Percentiles rank a stretch among this genome's conserved stretches.
phyloP scores from a whole-genome alignment of 30 jellyfish, hydroid and myxozoan species.

The Turritopsis dohrnii region DNA sequence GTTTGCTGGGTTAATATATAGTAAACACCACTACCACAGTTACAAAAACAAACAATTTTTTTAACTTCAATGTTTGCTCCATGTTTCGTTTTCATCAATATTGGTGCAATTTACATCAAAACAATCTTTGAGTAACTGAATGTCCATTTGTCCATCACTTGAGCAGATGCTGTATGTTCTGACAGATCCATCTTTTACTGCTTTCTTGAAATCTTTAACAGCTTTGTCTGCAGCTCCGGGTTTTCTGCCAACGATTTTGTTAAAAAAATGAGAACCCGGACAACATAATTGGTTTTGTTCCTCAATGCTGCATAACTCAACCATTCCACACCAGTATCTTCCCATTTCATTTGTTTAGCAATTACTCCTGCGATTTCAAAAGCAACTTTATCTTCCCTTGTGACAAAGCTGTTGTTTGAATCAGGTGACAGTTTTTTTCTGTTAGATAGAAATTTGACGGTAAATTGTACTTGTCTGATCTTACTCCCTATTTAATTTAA shows the following conservation, averaged over 20 bases:
- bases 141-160: background rate
- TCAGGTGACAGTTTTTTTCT: background rate
- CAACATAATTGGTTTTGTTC: background rate
- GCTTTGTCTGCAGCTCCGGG: background rate
- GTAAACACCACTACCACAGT: too few species aligned
- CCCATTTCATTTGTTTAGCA: conserved; percentile 23
- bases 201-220: background rate
- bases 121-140: background rate
- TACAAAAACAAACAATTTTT: too few species aligned
- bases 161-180: background rate
- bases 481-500: background rate
- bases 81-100: background rate
- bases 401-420: background rate
- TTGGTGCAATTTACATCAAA: background rate
- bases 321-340: conserved; percentile 1
- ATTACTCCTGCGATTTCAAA: background rate
- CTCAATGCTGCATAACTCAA: background rate
- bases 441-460: background rate
- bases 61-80: background rate
- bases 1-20: too few species aligned
- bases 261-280: background rate
- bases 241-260: background rate
- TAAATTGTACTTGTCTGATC: background rate
- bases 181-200: background rate
- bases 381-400: background rate